Percentiles rank a stretch among this genome's conserved stretches.
Conservation (phyloP, 2,113 vertebrate genomes). For the Jacana jacana region DNA sequence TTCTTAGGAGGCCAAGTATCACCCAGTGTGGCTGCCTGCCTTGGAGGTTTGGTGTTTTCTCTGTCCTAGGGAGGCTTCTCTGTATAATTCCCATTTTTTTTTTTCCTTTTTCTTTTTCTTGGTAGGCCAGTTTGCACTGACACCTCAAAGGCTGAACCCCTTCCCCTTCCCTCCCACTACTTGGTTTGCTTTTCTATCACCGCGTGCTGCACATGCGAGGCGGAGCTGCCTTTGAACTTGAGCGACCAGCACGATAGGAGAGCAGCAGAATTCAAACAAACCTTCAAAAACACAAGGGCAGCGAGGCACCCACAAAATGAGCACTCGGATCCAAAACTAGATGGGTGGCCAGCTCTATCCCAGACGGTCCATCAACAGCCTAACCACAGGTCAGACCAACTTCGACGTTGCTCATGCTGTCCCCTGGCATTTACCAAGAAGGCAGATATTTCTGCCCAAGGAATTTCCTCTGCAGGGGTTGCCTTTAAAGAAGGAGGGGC, state of each 20-base stretch:
- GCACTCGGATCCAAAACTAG: conserved; percentile 16
- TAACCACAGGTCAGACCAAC: conserved; percentile 64
- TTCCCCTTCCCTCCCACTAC: neutral
- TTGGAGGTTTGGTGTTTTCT: neutral
- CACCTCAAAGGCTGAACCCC: neutral
- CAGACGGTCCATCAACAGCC: conserved; percentile 59
- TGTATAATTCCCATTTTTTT: neutral
- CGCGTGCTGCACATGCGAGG: neutral
- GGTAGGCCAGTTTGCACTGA: neutral
- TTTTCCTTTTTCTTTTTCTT: neutral
- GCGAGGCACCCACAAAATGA: conserved; percentile 39
- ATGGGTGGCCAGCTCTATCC: conserved; percentile 63
- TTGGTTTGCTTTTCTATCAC: conserved; percentile 50
- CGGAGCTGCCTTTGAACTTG: conserved; percentile 47
- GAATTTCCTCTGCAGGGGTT: conserved; percentile 49
- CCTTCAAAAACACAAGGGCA: conserved; percentile 45
- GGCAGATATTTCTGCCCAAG: conserved; percentile 45
- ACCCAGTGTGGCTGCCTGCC: neutral
- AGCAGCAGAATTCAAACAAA: conserved; percentile 56
- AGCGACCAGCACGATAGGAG: conserved; percentile 46
- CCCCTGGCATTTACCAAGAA: neutral
- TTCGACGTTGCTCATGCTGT: conserved; percentile 20
- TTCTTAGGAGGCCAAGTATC: neutral
- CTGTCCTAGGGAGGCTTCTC: neutral
- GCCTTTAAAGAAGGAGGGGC: conserved; percentile 9